Percentiles rank a stretch among this genome's conserved stretches.
Evolutionary conservation across 1,140 invertebrate species (phyloP).

Genomic region (Vollenhovia emeryi): DNA sequence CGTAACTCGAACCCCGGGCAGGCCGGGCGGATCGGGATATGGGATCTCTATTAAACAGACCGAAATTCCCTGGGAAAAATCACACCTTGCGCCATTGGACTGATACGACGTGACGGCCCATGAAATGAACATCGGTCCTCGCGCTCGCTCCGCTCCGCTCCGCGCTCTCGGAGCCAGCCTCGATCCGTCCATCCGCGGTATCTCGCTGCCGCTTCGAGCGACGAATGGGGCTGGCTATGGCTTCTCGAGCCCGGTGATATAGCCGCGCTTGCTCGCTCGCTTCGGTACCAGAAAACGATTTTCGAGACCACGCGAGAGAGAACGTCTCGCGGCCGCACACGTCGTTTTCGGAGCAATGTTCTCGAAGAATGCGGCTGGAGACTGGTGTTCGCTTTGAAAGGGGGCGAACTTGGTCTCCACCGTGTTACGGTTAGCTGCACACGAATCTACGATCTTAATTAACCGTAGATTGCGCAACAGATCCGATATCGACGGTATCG

Average conservation of each 20-base stretch:
- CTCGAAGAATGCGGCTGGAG: constrained; percentile 5
- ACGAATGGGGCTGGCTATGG: constrained; percentile 39
- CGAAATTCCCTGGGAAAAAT: constrained; percentile 82
- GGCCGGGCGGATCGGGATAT: constrained; percentile 68
- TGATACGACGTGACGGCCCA: constrained; percentile 82
- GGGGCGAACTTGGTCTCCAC: constrained; percentile 17
- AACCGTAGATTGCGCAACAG: constrained; percentile 34
- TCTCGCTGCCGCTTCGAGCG: constrained; percentile 22
- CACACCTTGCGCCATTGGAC: constrained; percentile 78
- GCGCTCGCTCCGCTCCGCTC: constrained; percentile 28
- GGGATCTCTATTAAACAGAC: constrained; percentile 82
- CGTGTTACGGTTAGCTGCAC: constrained; percentile 32
- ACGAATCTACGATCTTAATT: constrained; percentile 58
- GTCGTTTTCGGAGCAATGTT: constrained; percentile 3
- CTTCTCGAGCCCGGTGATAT: constrained; percentile 43
- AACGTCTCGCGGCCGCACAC: constrained; percentile 1
- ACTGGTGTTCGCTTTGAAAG: not conserved
- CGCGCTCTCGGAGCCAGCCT: not conserved
- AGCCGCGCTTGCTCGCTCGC: constrained; percentile 40
- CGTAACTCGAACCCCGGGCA: constrained; percentile 63
- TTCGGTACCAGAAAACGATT: constrained; percentile 50
- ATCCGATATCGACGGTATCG: constrained; percentile 38
- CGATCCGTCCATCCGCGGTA: constrained; percentile 21
- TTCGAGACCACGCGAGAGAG: constrained; percentile 18
- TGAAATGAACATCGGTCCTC: constrained; percentile 83